These are phyloP conservation scores for Catharus ustulatus DNA, from an alignment of 2,797 vertebrate genomes.

Conservation along the genomic window DNA sequence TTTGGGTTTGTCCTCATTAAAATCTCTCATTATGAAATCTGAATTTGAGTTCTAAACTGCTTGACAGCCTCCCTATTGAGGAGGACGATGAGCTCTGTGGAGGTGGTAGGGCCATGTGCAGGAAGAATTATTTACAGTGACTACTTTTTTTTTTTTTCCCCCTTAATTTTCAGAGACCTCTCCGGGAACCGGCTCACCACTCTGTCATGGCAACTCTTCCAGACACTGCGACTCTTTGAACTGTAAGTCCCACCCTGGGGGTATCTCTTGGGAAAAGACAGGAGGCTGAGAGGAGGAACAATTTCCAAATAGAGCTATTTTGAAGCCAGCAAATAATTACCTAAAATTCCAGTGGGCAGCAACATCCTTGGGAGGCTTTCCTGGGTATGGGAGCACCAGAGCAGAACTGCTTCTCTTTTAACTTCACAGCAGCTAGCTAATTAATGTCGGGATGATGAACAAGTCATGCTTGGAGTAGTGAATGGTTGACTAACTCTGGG, in stretches of 20 bases:
- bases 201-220: conserved; percentile 97
- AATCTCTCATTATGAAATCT: conserved; percentile 25
- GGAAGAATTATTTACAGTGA: neutral
- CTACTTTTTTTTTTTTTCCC: neutral
- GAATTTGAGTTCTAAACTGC: neutral
- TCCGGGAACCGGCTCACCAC: conserved; percentile 95
- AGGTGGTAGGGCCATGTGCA: neutral
- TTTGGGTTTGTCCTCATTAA: conserved; percentile 16
- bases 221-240: conserved; percentile 94
- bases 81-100: neutral
- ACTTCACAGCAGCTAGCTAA: conserved; percentile 19
- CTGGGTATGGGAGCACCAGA: neutral
- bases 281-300: neutral
- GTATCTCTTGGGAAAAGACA: neutral
- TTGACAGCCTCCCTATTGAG: neutral
- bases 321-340: conserved; percentile 10
- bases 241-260: conserved; percentile 86
- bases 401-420: conserved; percentile 43
- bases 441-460: conserved; percentile 26
- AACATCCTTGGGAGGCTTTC: conserved; percentile 21
- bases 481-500: neutral
- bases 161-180: conserved; percentile 88
- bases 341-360: conserved; percentile 19
- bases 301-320: neutral
- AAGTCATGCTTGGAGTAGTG: conserved; percentile 11